Evolutionary conservation across 2,113 vertebrate species (phyloP).

Genomic region (Xiphias gladius): DNA sequence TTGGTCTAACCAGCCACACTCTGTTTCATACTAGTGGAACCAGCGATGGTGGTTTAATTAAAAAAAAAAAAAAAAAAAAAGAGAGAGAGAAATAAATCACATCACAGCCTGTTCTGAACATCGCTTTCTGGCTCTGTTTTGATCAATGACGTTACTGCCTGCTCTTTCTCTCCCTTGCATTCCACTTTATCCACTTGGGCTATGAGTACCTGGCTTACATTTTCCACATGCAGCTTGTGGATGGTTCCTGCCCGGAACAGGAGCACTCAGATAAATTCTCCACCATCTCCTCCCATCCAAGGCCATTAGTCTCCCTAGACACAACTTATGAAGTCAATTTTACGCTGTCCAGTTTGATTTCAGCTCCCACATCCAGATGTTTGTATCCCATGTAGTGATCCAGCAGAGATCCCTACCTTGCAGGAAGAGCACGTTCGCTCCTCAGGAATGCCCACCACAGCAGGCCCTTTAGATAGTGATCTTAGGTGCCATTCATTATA

Average conservation of each 20-base stretch:
- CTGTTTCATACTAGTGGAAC: conserved; percentile 13
- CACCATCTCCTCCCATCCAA: conserved; percentile 74
- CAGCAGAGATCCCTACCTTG: conserved; percentile 42
- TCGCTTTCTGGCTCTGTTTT: conserved; percentile 52
- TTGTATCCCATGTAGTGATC: conserved; percentile 52
- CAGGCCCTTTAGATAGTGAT: conserved; percentile 74
- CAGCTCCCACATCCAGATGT: conserved; percentile 82
- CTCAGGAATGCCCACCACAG: conserved; percentile 69
- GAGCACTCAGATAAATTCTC: conserved; percentile 83
- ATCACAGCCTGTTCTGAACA: conserved; percentile 43
- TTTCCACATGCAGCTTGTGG: conserved; percentile 84
- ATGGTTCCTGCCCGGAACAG: conserved; percentile 78
- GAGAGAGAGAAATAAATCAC: too few relatives aligned
- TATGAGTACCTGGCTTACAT: conserved; percentile 86
- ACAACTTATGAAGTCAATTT: conserved; percentile 85
- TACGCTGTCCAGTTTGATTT: conserved; percentile 85
- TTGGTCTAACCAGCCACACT: conserved; percentile 54
- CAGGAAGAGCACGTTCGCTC: conserved; percentile 75
- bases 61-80: conserved; percentile 8
- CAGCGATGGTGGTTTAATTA: conserved; percentile 40
- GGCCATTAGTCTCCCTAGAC: conserved; percentile 83
- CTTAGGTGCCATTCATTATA: conserved; percentile 77
- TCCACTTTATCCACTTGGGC: conserved; percentile 80
- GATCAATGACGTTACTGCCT: conserved; percentile 81
- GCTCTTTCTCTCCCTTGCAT: conserved; percentile 71